These are phyloP conservation scores for Paracentrotus lividus DNA, from an alignment of 53 echinoderm and acorn worm species.

Conservation along the genomic window DNA sequence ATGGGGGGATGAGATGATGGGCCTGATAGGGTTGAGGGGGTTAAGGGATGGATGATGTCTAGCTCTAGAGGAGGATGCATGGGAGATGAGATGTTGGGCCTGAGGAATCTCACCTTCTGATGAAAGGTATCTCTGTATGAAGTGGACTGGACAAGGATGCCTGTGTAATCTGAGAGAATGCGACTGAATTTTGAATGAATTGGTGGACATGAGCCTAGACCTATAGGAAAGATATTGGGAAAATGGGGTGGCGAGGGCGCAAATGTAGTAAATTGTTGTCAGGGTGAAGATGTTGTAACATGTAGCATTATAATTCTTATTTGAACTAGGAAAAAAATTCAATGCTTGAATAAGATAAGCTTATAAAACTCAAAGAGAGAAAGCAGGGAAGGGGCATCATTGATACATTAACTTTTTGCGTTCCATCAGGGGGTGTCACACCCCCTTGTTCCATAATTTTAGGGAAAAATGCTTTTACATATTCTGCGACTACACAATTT, in stretches of 20 bases:
- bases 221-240: not conserved
- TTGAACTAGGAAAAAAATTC: not conserved
- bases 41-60: not conserved
- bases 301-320: not conserved
- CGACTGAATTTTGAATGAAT: constrained; percentile 28
- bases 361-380: not conserved
- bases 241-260: not conserved
- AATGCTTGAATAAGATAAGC: not conserved
- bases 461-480: no score
- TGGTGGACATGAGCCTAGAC: not conserved
- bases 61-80: not conserved
- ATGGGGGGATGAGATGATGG: no score
- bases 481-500: not conserved
- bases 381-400: not conserved
- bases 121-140: constrained; percentile 49
- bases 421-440: no score
- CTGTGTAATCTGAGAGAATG: constrained; percentile 1
- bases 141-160: constrained; percentile 46
- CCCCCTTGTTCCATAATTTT: not conserved
- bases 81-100: not conserved
- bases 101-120: constrained; percentile 1
- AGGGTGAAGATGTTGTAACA: not conserved
- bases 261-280: not conserved
- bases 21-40: no score
- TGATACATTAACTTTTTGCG: no score